Evolutionary conservation across 2,797 vertebrate genomes (phyloP).

Genomic region (Hemitrygon akajei): DNA sequence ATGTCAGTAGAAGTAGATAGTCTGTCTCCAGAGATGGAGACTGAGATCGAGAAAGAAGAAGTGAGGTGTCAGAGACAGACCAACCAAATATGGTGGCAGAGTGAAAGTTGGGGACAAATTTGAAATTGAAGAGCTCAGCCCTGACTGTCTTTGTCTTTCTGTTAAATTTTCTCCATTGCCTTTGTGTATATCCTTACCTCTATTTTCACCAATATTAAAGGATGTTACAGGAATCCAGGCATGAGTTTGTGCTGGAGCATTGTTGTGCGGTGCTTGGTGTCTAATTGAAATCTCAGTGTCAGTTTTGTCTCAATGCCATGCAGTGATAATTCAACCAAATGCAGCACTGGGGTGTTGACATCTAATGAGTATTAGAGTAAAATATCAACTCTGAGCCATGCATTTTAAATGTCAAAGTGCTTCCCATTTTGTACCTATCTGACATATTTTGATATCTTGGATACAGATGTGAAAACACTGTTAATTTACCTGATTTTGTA

Average conservation of each 20-base stretch:
- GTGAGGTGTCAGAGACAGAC: no score
- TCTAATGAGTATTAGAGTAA: neutral
- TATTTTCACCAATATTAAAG: neutral
- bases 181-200: neutral
- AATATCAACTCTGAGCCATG: neutral
- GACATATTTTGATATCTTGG: neutral
- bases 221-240: neutral
- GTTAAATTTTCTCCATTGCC: neutral
- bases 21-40: no score
- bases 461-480: no score
- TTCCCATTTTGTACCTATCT: neutral
- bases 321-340: no score
- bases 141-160: neutral
- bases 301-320: no score
- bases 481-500: neutral
- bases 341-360: neutral
- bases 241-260: neutral
- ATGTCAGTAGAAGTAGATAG: no score
- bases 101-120: no score
- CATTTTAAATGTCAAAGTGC: neutral
- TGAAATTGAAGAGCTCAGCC: no score
- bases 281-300: neutral
- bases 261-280: neutral
- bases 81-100: no score
- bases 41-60: no score